Percentiles rank a stretch among this genome's conserved stretches.
Evolutionary conservation across 2,888 invertebrate species (phyloP).

Genomic region (Hanleya hanleyi): DNA sequence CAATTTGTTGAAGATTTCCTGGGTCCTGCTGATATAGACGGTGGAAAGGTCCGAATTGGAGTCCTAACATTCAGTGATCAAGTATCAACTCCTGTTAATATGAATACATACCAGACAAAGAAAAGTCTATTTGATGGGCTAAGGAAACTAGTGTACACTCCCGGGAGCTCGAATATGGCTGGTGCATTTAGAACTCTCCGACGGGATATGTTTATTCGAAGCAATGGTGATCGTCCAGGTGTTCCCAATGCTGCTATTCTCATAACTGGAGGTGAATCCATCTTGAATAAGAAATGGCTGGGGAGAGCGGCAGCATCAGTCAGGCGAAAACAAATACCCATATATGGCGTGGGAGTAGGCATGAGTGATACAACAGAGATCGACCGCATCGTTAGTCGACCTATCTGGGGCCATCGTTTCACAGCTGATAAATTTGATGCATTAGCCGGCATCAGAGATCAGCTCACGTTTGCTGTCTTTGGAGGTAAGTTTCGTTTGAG

Average conservation of each 20-base stretch:
- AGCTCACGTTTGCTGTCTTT: not conserved
- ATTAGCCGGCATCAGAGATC: not conserved
- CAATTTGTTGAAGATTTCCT: not conserved
- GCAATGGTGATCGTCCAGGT: not conserved
- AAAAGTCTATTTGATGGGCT: not conserved
- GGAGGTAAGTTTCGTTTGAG: conserved; percentile 3
- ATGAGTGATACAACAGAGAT: not conserved
- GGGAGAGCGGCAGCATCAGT: not conserved
- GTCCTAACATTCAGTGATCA: not conserved
- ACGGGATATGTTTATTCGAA: not conserved
- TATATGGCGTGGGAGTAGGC: not conserved
- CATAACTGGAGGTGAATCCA: not conserved
- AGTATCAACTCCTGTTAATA: not conserved
- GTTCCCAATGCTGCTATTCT: not conserved
- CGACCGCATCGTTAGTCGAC: not conserved
- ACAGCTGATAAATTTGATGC: not conserved
- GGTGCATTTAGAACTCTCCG: not conserved
- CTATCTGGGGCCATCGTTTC: not conserved
- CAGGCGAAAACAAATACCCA: not conserved
- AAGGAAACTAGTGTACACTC: not conserved
- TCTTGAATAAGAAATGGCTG: not conserved
- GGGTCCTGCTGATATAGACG: not conserved
- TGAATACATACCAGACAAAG: not conserved
- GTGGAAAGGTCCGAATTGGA: not conserved
- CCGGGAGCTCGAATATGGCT: not conserved